Evolutionary conservation across 2,113 vertebrate genomes (phyloP).

Genomic region (Cynoglossus semilaevis): DNA sequence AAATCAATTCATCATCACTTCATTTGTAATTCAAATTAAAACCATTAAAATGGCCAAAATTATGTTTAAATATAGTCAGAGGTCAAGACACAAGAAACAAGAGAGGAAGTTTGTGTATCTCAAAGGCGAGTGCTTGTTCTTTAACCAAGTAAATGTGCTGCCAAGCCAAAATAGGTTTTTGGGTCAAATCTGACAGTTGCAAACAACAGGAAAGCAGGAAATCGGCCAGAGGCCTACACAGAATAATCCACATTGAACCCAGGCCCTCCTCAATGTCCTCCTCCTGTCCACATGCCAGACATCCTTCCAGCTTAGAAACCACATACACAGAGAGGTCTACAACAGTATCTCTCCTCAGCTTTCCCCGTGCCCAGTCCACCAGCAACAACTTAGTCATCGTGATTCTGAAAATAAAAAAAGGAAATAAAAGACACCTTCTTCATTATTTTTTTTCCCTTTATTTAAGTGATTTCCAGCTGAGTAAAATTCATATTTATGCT

Average conservation of each 20-base stretch:
- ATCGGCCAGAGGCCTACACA: slow-evolving; percentile 12
- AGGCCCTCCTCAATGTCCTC: slow-evolving; percentile 16
- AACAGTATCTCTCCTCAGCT: slow-evolving; percentile 35
- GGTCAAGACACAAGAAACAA: neutral
- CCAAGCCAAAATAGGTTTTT: slow-evolving; percentile 14
- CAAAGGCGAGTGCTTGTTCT: neutral
- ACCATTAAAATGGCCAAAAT: too few relatives aligned
- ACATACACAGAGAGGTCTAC: slow-evolving; percentile 33
- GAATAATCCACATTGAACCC: slow-evolving; percentile 30
- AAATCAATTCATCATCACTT: too few relatives aligned
- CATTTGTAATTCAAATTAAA: too few relatives aligned
- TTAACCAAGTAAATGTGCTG: neutral
- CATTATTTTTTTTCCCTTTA: slow-evolving; percentile 69
- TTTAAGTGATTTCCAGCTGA: slow-evolving; percentile 77
- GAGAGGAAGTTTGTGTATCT: neutral
- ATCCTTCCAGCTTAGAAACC: slow-evolving; percentile 25
- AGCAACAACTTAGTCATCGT: slow-evolving; percentile 66
- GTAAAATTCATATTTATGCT: slow-evolving; percentile 82
- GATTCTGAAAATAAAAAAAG: slow-evolving; percentile 66
- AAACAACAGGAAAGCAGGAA: slow-evolving; percentile 22
- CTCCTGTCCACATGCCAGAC: slow-evolving; percentile 21
- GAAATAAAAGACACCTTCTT: slow-evolving; percentile 76
- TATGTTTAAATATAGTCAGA: too few relatives aligned
- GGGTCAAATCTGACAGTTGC: slow-evolving; percentile 10
- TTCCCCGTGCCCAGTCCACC: slow-evolving; percentile 40